A percentile compares a stretch with the other conserved stretches of the same genome.
Evolutionary conservation across 2,797 vertebrate species (phyloP).

Genomic region (Muscicapa striata): DNA sequence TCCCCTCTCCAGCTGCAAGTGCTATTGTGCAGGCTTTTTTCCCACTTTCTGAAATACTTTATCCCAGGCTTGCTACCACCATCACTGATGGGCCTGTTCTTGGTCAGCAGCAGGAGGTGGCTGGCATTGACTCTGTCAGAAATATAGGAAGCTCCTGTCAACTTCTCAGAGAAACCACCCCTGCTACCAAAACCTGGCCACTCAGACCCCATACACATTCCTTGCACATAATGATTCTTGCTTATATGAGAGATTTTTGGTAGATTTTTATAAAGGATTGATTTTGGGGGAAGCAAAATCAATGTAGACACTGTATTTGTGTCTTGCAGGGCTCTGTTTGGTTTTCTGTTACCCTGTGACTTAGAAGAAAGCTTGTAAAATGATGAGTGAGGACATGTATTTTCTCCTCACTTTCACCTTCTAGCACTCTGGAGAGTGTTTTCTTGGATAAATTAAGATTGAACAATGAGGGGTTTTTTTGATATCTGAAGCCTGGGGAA

Average conservation of each 20-base stretch:
- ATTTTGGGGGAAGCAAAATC: neutral
- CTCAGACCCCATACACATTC: neutral
- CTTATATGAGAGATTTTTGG: neutral
- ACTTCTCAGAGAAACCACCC: neutral
- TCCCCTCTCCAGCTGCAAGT: neutral
- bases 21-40: fast-evolving
- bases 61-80: neutral
- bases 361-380: neutral
- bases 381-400: neutral
- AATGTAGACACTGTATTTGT: neutral
- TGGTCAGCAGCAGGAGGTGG: fast-evolving
- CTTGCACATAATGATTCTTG: neutral
- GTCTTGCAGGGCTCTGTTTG: neutral
- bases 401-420: neutral
- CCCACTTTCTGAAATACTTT: neutral
- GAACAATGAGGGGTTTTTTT: neutral
- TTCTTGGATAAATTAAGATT: neutral
- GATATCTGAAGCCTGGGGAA: neutral
- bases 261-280: neutral
- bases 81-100: fast-evolving
- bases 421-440: neutral
- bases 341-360: neutral
- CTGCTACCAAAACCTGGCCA: neutral
- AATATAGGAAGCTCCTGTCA: neutral
- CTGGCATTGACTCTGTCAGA: neutral